These are phyloP conservation scores for Gorsachius magnificus DNA, from an alignment of 2,797 vertebrate species.

Conservation along the genomic window DNA sequence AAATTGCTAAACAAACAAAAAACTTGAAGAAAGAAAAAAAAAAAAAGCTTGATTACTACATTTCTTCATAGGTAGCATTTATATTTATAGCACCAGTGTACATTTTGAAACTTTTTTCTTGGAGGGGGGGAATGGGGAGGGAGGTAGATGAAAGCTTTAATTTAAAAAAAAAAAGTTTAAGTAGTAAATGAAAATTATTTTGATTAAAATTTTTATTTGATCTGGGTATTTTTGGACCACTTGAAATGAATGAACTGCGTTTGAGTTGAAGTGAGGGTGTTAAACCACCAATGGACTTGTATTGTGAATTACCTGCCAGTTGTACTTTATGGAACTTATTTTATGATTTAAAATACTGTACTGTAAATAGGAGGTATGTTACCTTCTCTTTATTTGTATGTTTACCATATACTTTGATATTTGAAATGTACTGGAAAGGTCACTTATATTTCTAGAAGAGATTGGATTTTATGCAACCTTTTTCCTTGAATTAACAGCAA, in stretches of 20 bases:
- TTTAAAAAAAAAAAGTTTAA: constrained; percentile 76
- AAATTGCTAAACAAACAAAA: constrained; percentile 70
- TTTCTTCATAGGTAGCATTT: constrained; percentile 78
- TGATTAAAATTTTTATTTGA: constrained; percentile 84
- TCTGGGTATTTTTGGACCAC: constrained; percentile 84
- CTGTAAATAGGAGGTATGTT: constrained; percentile 84
- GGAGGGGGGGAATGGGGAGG: constrained; percentile 41
- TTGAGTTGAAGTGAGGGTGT: constrained; percentile 76
- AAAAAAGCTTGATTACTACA: constrained; percentile 71
- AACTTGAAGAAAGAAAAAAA: constrained; percentile 74
- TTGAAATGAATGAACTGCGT: constrained; percentile 76
- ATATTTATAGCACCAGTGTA: constrained; percentile 80
- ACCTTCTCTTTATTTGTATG: constrained; percentile 87
- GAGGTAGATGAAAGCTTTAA: constrained; percentile 80
- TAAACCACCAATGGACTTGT: constrained; percentile 71
- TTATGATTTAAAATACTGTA: constrained; percentile 88
- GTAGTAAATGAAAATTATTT: constrained; percentile 81
- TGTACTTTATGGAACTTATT: constrained; percentile 81
- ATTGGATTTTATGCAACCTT: constrained; percentile 93
- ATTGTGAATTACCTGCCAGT: constrained; percentile 78
- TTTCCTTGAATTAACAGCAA: constrained; percentile 94
- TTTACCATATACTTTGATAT: constrained; percentile 96
- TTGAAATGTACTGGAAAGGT: constrained; percentile 90
- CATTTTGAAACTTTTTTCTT: constrained; percentile 72
- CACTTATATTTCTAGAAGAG: constrained; percentile 94